phyloP scores from a whole-genome alignment of 2,797 vertebrate genomes.

The Champsocephalus gunnari region DNA sequence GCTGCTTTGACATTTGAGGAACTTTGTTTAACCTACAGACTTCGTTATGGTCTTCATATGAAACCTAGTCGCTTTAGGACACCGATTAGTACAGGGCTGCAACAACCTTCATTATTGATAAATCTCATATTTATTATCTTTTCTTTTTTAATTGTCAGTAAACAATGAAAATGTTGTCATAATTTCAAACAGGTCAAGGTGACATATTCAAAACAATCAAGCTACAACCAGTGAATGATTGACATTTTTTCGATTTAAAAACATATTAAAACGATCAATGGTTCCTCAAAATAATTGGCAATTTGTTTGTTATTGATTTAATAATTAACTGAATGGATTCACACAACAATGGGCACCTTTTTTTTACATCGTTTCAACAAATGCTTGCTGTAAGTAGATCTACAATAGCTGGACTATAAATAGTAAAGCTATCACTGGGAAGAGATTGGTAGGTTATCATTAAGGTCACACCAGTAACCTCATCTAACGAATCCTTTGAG shows the following conservation, averaged over 20 bases:
- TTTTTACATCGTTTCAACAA: constrained; percentile 1
- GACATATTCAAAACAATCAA: not conserved
- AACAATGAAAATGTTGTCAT: not conserved
- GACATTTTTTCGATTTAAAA: too few species aligned
- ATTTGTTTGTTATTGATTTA: not conserved
- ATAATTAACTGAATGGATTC: not conserved
- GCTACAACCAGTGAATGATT: not conserved
- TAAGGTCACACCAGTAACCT: constrained; percentile 35
- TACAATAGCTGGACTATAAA: constrained; percentile 26
- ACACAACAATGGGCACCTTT: not conserved
- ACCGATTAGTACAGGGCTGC: not conserved
- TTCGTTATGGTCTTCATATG: not conserved
- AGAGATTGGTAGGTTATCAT: constrained; percentile 31
- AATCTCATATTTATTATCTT: not conserved
- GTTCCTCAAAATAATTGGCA: not conserved
- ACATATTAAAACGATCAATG: not conserved
- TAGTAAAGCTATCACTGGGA: constrained; percentile 28
- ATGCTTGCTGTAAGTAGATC: constrained; percentile 22
- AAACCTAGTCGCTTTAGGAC: not conserved
- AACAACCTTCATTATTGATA: not conserved
- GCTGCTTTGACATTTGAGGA: constrained; percentile 4
- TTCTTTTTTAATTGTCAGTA: not conserved
- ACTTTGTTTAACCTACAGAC: not conserved
- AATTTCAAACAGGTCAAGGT: not conserved
- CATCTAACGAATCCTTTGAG: constrained; percentile 11